Evolutionary conservation across 2,797 vertebrate species (phyloP).

Genomic region (Sebastes kiyomatsui): DNA sequence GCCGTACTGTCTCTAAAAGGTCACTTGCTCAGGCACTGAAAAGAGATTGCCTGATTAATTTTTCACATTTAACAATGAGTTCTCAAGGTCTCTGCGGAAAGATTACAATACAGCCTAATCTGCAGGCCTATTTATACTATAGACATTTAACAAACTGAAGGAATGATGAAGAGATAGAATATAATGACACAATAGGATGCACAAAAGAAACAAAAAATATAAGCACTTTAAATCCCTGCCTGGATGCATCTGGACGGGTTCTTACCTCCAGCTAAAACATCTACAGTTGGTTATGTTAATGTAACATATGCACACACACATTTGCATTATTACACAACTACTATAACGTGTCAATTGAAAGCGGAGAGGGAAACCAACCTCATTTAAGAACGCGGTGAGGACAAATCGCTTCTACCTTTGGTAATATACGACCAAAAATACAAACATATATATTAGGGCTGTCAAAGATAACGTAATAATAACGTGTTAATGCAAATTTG

Average conservation of each 20-base stretch:
- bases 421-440: not conserved
- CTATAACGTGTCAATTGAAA: not conserved
- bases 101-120: not conserved
- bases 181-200: not conserved
- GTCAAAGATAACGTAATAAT: too few relatives aligned
- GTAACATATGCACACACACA: not conserved
- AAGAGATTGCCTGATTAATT: not conserved
- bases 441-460: not conserved
- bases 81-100: not conserved
- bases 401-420: not conserved
- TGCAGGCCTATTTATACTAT: not conserved
- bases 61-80: not conserved
- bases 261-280: not conserved
- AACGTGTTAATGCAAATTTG: too few relatives aligned
- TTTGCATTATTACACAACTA: not conserved
- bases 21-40: not conserved
- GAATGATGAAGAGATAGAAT: not conserved
- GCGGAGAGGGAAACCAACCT: not conserved
- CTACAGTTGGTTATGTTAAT: not conserved
- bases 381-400: not conserved
- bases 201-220: not conserved
- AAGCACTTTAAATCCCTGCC: not conserved
- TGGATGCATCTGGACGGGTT: not conserved
- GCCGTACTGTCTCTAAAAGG: not conserved
- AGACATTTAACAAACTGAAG: not conserved